Percentiles rank a stretch among this genome's conserved stretches.
phyloP scores from a whole-genome alignment of 2,113 vertebrate species.

The Diphyllodes magnificus region DNA sequence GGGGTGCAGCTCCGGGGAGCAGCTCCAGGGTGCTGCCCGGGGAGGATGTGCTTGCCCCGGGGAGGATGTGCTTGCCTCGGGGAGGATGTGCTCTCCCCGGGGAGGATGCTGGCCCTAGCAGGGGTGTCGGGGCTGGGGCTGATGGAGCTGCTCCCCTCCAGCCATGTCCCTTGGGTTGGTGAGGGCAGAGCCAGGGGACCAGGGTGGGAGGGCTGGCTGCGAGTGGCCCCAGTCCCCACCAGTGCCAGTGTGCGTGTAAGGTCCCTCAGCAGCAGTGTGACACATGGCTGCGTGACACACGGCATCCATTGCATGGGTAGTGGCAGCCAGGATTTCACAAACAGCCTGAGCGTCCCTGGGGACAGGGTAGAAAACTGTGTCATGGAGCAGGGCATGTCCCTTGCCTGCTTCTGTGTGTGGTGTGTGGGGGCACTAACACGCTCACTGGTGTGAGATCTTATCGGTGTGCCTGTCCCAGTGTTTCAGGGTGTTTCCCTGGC shows the following conservation, averaged over 20 bases:
- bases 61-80: neutral
- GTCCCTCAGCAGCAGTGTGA: neutral
- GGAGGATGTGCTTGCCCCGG: neutral
- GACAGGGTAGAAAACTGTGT: neutral
- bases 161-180: neutral
- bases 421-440: fast-evolving
- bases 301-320: neutral
- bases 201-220: neutral
- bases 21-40: neutral
- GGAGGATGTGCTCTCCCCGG: neutral
- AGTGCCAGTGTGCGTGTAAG: neutral
- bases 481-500: neutral
- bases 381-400: neutral
- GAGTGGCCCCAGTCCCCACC: neutral
- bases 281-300: neutral
- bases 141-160: neutral
- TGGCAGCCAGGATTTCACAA: neutral
- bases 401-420: neutral
- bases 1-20: neutral
- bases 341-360: neutral
- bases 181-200: neutral
- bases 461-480: neutral
- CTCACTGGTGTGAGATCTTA: neutral
- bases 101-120: neutral
- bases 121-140: no score